Base-by-base conservation (phyloP, 2,888 invertebrate genomes). In the Acleris emargana region DNA sequence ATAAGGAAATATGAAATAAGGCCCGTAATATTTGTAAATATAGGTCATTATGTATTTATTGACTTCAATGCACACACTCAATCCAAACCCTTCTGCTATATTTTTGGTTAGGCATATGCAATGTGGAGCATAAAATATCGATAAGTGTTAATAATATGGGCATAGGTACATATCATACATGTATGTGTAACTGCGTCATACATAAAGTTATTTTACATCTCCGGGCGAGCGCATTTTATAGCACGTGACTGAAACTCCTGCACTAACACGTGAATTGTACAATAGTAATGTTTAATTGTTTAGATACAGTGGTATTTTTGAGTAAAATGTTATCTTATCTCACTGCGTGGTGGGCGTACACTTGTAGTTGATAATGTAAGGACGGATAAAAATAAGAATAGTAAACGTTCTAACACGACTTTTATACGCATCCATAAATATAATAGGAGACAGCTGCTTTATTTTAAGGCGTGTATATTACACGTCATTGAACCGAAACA, bases 221-320 rank as follows among this genome's bases (percentile, higher is more conserved):
- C 11, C 13, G 13, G 38, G 38, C 38, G 38, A 38, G 32, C 43
- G 28, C 28, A 25, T 52, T 25, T 28, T 25, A 6, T 43, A 17
- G 20, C 62, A 58, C 62, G 51, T 57, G 62, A 51, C 45, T 51
- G 5, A 9, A 52, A 47, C 57, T 16, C 16, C 5, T 49, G 5
- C 7, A 47, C 18, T 25, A 51, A 58, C 58, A 38, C 16, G 53
- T 59, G 52, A 58, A 20, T 42, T 32, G 17, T 9, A 13, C 47
- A 45, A 52, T 5, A 51, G n/a, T 42, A 47, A 58, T 52, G 52
- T 64, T n/a, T 53, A 11, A 42, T 58, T 58, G 38, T 49, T 45
- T 13, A 22, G 38, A 58, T 58, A 53, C 53, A 49, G 28, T 42
- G 52, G 2, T 64, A 54, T 64, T 64, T 18, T 63, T 4, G 38